Evolutionary conservation across 2,797 vertebrate genomes (phyloP), one percentile per base, ranked within the genome.

Genomic region (Leuciscus waleckii): DNA sequence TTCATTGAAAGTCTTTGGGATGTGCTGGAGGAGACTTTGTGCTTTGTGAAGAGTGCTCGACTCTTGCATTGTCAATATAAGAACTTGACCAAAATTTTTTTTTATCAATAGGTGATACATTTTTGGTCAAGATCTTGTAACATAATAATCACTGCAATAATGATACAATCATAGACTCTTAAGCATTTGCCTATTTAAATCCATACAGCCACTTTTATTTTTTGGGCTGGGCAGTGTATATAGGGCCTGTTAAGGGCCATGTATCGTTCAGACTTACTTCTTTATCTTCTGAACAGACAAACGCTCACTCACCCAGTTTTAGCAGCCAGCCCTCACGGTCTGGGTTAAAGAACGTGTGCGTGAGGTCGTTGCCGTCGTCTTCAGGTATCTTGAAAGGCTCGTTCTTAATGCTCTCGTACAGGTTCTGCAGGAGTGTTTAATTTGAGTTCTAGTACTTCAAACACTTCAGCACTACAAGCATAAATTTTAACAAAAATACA

Each of bases 251-350:
- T 23, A 19, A 54, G n/a, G 7, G 21, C 49, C 16, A 37, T 23
- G 1, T 54, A 26, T 23, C 4, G 0, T n/a, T 13, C 65, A 32
- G 26, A 32, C 39, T 10, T 2, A 23, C 29, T 32, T 14, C 37
- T 70, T 82, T 63, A 37, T 35, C 77, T 3, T 37, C 23, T 8
- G 49, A 43, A 73, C 16, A 61, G 41, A 75, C 1, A 32, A 5
- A 79, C 11, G 61, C 96, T 87, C 87, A 87, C 96, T 87, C 87
- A 99, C 98, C 98, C 0, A 99, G 96, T 89, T 99, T 99, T 77
- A 99, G 92, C 1, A 99, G 94, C 98, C 98, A 99, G 84, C 98
- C 98, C 90, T 99, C 98, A 1, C 98, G 95, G 94, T 99, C 98
- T 0, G 98, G 98, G 89, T 99, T 98, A 93, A 98, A 98, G 94